Conservation (phyloP, 2,113 vertebrate genomes). For the Clarias batrachus region DNA sequence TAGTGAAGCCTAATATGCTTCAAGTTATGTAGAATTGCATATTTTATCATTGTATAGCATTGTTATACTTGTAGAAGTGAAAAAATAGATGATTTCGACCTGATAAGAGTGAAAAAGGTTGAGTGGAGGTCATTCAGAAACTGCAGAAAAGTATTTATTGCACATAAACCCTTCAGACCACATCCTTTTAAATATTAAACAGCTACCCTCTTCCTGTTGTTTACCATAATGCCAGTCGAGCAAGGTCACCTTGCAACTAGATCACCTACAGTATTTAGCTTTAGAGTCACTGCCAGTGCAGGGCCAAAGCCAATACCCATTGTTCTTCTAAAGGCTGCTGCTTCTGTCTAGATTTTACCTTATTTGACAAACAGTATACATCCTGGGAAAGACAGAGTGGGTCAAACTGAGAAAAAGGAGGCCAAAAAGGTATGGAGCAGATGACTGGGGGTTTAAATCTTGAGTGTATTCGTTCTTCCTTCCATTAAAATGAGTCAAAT, state of each 20-base stretch:
- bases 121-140: conserved; percentile 3
- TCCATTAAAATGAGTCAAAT: neutral
- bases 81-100: neutral
- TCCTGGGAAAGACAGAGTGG: neutral
- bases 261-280: conserved; percentile 11
- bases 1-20: neutral
- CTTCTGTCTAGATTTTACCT: neutral
- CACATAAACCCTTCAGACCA: conserved; percentile 19
- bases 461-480: neutral
- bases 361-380: neutral
- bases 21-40: neutral
- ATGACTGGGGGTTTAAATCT: neutral
- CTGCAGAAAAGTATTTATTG: neutral
- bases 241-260: conserved; percentile 12
- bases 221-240: conserved; percentile 11
- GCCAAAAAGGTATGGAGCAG: neutral
- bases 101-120: neutral
- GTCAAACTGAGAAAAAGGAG: neutral
- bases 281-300: conserved; percentile 1
- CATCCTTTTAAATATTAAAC: conserved; percentile 37
- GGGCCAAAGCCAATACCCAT: neutral
- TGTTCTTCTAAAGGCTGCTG: neutral
- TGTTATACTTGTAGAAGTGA: neutral
- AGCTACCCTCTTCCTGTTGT: conserved; percentile 11
- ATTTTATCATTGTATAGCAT: neutral